Evolutionary conservation across 2,888 invertebrate genomes (phyloP), one percentile per base, ranked within the genome.

Genomic region (Oxytorus armatus): DNA sequence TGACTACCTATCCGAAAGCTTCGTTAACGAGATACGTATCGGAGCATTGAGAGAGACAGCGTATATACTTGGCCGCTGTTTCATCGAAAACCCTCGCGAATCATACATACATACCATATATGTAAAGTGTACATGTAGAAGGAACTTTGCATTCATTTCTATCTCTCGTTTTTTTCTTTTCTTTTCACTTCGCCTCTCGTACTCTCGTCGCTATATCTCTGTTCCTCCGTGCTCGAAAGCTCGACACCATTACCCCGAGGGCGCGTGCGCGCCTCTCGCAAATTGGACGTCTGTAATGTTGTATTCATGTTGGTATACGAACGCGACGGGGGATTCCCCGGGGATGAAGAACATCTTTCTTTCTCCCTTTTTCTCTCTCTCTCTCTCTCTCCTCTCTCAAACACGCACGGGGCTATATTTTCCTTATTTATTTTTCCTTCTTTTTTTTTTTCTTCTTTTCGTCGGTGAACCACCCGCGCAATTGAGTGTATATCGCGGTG

Each of bases 281-380:
- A 81, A 81, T 83, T 83, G 75, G 77, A 81, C 55, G 61, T 63
- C 77, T 79, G 65, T 77, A 79, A 82, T 78, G 83, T 81, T 72
- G 81, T 76, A 82, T 82, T 82, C 77, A 75, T 74, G 79, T 75
- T 69, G 73, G 53, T 75, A 63, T 33, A 57, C 42, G 72, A 68
- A 68, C 68, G 77, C n/a, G n/a, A 63, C 59, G 72, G 59, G 49
- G 73, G 66, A 51, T 77, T 77, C 79, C 69, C 55, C 49, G 74
- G 73, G 70, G 70, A 55, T 42, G 72, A 69, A 65, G 25, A 77
- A 55, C 66, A 59, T 42, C 39, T 53, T 66, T 14, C 49, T 44
- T 23, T 29, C 18, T 29, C 18, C 25, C 42, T 25, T 14, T 25
- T 47, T 25, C 39, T 42, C 25, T 8, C 11, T 53, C 61, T 39